Base-by-base conservation (phyloP, 1,140 invertebrate species). In the Nephila pilipes region DNA sequence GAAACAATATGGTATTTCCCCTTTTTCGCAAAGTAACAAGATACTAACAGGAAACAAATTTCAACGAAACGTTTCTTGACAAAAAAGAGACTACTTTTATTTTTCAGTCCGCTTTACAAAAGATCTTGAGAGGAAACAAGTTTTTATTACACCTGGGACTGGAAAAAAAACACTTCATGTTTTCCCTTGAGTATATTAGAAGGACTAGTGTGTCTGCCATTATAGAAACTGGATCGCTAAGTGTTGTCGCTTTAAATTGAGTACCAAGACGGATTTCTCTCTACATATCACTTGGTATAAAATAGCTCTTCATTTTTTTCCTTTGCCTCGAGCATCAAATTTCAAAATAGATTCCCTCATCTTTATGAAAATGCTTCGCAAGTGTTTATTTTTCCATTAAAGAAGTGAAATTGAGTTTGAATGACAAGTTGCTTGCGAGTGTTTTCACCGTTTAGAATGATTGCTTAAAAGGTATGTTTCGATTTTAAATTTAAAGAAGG, bases 181-280 rank as follows among this genome's bases (percentile, higher is more conserved):
- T 87, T 32, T 69, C 85, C 36, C 85, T 69, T n/a, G 85, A 69
- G 85, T 87, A 63, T 87, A 87, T 87, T 87, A 87, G 85, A 54
- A 36, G 38, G 22, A 69, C 85, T 63, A 32, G 16, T 87, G 85
- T 87, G 85, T 87, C 85, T 32, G 18, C 85, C 85, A 87, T 87
- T 87, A 65, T 46, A 87, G 85, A 87, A 87, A 87, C 85, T 36
- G 29, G 85, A 87, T 87, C 85, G 58, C 85, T 87, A 87, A 87
- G 60, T 87, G 85, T 87, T 65, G 85, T 87, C 60, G 85, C 60
- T 87, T 87, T 87, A 87, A 87, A 87, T 87, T 87, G 85, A 87
- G 85, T 87, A 60, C 22, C 25, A 32, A 69, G 60, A 87, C 60
- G 60, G 14, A 22, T 69, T 87, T 65, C 25, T 85, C 16, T 18